Evolutionary conservation across 2,888 invertebrate genomes (phyloP).

Genomic region (Clostera curtula): DNA sequence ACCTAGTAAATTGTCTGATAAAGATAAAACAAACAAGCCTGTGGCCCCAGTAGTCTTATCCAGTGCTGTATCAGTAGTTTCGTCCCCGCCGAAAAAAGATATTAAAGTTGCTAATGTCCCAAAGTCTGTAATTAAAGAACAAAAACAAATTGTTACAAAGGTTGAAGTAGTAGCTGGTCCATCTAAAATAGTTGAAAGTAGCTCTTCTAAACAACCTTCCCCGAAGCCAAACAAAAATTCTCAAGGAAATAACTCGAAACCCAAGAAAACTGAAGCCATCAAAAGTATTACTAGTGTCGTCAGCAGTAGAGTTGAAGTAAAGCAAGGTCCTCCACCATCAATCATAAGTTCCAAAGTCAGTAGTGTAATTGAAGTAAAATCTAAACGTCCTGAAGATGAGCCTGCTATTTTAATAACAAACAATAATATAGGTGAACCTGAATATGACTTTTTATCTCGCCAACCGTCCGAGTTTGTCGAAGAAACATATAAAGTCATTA

Average conservation of each 20-base stretch:
- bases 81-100: constrained; percentile 62
- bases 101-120: constrained; percentile 51
- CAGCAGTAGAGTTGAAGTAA: constrained; percentile 67
- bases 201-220: constrained; percentile 37
- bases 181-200: constrained; percentile 60
- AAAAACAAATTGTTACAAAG: constrained; percentile 65
- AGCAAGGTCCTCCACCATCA: constrained; percentile 50
- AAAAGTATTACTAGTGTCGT: constrained; percentile 57
- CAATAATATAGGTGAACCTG: constrained; percentile 86
- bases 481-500: constrained; percentile 89
- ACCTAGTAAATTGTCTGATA: constrained; percentile 59
- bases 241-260: constrained; percentile 34
- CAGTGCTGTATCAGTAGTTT: constrained; percentile 55
- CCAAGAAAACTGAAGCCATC: constrained; percentile 43
- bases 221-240: constrained; percentile 42
- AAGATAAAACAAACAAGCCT: constrained; percentile 54
- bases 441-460: constrained; percentile 88
- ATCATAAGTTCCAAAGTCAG: constrained; percentile 61
- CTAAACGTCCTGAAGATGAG: constrained; percentile 60
- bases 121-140: constrained; percentile 63
- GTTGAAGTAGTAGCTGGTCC: constrained; percentile 75
- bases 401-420: constrained; percentile 78
- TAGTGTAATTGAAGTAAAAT: constrained; percentile 73
- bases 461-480: constrained; percentile 90
- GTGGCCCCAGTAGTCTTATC: constrained; percentile 47